Evolutionary conservation across 2,113 vertebrate species (phyloP), one percentile per base, ranked within the genome.

Genomic region (Periophthalmus modestus): DNA sequence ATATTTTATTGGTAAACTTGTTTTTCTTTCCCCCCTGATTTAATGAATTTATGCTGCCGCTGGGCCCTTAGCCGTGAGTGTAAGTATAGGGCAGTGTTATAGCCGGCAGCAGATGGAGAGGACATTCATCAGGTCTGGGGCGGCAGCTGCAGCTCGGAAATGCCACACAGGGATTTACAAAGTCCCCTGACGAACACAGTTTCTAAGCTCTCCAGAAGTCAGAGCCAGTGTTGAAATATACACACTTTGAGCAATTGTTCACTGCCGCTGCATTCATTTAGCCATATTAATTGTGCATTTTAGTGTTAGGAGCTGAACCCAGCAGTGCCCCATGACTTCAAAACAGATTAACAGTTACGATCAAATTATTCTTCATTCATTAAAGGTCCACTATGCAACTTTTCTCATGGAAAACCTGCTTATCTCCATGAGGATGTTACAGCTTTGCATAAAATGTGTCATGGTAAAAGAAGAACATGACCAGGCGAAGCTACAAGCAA

Each of bases 41-140:
- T 9, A 84, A 89, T 92, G 81, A 87, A 88, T 87, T 87, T 84
- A 74, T 74, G 73, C 73, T 72, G 74, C 77, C 86, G 87, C 88
- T 83, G 88, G 66, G 54, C 69, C 75, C 66, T 81, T 73, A 67
- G 75, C 75, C 63, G 66, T 58, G 12, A 59, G 57, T 28, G 54
- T 65, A n/a, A 59, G 57, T 28, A 67, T 65, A n/a, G 68, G 68
- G 33, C 68, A 13, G 68, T 19, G 59, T 28, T 66, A 82, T 43
- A 43, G 84, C 63, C 79, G 47, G 72, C 78, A 74, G 82, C 84
- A 90, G 78, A 89, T 85, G 84, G 82, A 89, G 82, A 75, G 74
- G 76, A 66, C 87, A 74, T 86, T 89, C 87, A 74, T 84, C 82
- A 82, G 82, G 83, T 86, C 75, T 1, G 43, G 36, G 67, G 79